Evolutionary conservation across 1,140 invertebrate species (phyloP), one percentile per base, ranked within the genome.

Genomic region (Xylocopa sonorina): DNA sequence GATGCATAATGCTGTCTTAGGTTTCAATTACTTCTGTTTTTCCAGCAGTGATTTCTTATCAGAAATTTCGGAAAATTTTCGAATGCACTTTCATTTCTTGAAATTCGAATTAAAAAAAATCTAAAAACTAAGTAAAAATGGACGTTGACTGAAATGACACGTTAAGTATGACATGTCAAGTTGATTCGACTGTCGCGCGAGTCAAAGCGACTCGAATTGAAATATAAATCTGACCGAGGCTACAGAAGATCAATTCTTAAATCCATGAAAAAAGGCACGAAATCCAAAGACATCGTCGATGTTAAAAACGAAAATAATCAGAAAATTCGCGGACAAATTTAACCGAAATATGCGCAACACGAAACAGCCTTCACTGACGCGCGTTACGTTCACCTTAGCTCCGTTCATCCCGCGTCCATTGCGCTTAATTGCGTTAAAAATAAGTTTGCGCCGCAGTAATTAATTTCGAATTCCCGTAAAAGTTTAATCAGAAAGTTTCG

Each of bases 391-490:
- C 29, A 0, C 4, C 12, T 1, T 14, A 4, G 1, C 21, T 4
- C 12, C 18, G 9, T 16, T 62, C 24, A 6, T 32, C 21, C 38
- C 3, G 16, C 12, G 57, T 64, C 78, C 63, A 46, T 78, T 55
- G 53, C 51, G 78, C 53, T 78, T 78, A 85, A 85, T 82, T 78
- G 78, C 79, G 58, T 78, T 69, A 71, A 67, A 78, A 85, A 84
- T 29, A 60, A 84, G 73, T 75, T 84, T 75, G n/a, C n/a, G 57
- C 18, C 16, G 58, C 46, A 53, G 79, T 85, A 85, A 85, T 85
- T 85, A 85, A 85, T 85, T 79, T 79, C 77, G 81, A 80, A 85
- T 85, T 84, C 66, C n/a, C 64, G 57, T 84, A 82, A 84, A 84
- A 85, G 83, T 82, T 84, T 85, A 81, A 82, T 85, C 84, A 78